Conservation (phyloP, 2,797 vertebrate species). For the Coracias cyanogaster region DNA sequence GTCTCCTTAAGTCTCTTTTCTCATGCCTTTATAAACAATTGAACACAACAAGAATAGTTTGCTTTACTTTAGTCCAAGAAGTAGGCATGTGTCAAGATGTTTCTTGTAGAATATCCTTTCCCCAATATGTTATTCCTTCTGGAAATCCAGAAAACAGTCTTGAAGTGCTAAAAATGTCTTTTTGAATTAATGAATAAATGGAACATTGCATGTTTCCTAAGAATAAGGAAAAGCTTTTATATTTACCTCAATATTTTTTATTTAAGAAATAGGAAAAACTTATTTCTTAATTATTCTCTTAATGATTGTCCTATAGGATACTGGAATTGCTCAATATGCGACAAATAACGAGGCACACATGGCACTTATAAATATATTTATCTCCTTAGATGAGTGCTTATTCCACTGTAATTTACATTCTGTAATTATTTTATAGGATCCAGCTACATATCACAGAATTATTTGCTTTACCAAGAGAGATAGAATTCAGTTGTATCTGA, state of each 20-base stretch:
- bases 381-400: neutral
- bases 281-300: neutral
- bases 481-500: neutral
- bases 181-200: neutral
- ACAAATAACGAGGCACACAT: neutral
- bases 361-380: neutral
- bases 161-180: neutral
- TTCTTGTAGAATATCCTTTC: neutral
- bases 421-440: neutral
- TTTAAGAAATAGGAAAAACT: neutral
- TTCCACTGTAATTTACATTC: neutral
- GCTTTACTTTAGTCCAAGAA: neutral
- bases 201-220: neutral
- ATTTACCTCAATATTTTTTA: neutral
- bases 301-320: neutral
- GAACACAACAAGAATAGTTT: neutral
- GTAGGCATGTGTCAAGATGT: neutral
- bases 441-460: neutral
- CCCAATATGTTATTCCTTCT: neutral
- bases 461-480: neutral
- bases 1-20: neutral
- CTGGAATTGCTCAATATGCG: neutral
- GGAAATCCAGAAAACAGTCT: neutral
- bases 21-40: neutral
- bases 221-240: neutral